Evolutionary conservation across 2,888 invertebrate genomes (phyloP), one percentile per base, ranked within the genome.

Genomic region (Phaonia tiefii): DNA sequence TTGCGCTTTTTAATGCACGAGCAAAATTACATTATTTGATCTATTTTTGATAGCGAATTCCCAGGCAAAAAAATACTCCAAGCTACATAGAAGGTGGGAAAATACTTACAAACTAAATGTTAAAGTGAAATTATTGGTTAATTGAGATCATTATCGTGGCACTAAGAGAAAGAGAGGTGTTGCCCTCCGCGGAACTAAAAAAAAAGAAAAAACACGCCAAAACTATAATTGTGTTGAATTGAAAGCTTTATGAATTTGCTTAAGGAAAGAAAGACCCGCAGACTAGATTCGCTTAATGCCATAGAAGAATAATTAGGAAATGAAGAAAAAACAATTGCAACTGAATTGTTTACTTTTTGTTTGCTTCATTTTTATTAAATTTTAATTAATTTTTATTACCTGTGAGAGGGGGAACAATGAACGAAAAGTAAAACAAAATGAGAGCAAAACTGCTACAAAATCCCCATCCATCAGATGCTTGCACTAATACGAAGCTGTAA

Each of bases 71-170:
- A n/a, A n/a, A n/a, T n/a, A n/a, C n/a, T n/a, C n/a, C n/a, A n/a
- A n/a, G n/a, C n/a, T n/a, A 8, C 37, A 39, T 11, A 71, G 65
- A 63, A 71, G 75, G 51, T 70, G 49, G 65, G 54, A 4, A 42
- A 49, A 58, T 31, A 31, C 17, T 44, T 46, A 69, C 42, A 10
- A 65, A 71, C 60, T 31, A 31, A 76, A 56, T 73, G 31, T 72
- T 70, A 56, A 80, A 80, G 49, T 76, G 80, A 80, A 80, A 80
- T 80, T 80, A 73, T 75, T 73, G 72, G 80, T 76, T 80, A 80
- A 80, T 80, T 80, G 75, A 44, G 80, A 80, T 80, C 75, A 80
- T 72, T 73, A 80, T 80, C 80, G 49, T 60, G 22, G 11, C 25
- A 25, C 54, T 22, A 25, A 22, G 25, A 25, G 25, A 22, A 65